Conservation (phyloP, 1,140 invertebrate genomes). For the Eriocheir sinensis region DNA sequence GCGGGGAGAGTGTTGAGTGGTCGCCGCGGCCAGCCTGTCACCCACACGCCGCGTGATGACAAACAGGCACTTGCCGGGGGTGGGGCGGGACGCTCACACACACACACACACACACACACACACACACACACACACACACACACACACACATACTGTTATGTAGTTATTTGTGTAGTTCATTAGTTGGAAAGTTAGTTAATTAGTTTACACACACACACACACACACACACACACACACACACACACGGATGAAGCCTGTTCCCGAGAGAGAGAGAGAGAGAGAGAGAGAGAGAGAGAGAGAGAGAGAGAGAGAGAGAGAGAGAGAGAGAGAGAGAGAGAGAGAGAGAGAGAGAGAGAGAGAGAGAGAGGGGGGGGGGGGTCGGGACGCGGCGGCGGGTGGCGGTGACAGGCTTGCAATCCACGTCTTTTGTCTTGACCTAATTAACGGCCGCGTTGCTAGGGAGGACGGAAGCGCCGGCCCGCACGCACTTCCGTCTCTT, state of each 20-base stretch:
- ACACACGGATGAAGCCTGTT: background rate
- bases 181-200: no score
- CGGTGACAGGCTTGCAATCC: background rate
- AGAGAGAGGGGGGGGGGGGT: constrained; percentile 35
- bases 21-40: background rate
- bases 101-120: constrained; percentile 36
- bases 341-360: constrained; percentile 26
- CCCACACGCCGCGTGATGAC: constrained; percentile 7
- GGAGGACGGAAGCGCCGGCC: constrained; percentile 12
- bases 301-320: constrained; percentile 49
- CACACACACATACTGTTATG: constrained; percentile 19
- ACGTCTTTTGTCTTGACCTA: constrained; percentile 72
- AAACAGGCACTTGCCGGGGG: background rate
- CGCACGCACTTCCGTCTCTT: background rate
- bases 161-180: no score
- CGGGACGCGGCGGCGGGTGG: constrained; percentile 17
- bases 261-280: constrained; percentile 44
- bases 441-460: constrained; percentile 59
- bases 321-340: constrained; percentile 52
- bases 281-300: constrained; percentile 51
- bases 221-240: constrained; percentile 27
- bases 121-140: background rate
- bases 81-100: background rate
- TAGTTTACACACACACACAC: background rate
- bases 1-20: background rate